These are phyloP conservation scores for Sclerodermus sp. DNA, from an alignment of 2,888 invertebrate genomes.

Conservation along the genomic window DNA sequence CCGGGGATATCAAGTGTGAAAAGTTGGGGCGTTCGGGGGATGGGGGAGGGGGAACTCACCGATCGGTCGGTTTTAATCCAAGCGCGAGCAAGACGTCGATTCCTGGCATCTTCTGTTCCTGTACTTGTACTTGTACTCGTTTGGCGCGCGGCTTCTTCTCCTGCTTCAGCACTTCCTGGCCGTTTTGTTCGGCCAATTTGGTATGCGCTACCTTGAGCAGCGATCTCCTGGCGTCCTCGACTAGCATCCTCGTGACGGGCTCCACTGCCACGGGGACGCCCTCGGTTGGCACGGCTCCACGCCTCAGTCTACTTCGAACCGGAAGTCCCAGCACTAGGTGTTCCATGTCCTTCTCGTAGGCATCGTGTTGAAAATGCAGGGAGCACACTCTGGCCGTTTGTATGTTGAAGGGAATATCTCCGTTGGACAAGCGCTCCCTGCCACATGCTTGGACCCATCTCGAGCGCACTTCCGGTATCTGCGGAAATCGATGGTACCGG, in stretches of 20 bases:
- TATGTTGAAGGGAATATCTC: slow-evolving; percentile 59
- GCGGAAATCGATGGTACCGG: slow-evolving; percentile 64
- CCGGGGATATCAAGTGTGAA: neutral
- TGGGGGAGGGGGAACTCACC: slow-evolving; percentile 41
- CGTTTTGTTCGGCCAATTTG: too few species aligned
- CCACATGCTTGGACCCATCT: slow-evolving; percentile 63
- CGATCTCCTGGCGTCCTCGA: slow-evolving; percentile 48
- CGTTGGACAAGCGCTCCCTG: slow-evolving; percentile 56
- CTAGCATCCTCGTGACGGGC: slow-evolving; percentile 54
- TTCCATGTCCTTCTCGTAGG: slow-evolving; percentile 63
- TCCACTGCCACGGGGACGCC: slow-evolving; percentile 54
- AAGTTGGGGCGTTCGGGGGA: neutral
- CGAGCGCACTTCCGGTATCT: slow-evolving; percentile 60
- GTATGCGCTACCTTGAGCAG: slow-evolving; percentile 49
- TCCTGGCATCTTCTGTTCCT: slow-evolving; percentile 44
- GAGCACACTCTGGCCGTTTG: slow-evolving; percentile 63
- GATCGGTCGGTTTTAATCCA: slow-evolving; percentile 60
- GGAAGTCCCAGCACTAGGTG: slow-evolving; percentile 62
- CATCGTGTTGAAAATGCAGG: slow-evolving; percentile 60
- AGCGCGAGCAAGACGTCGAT: slow-evolving; percentile 63
- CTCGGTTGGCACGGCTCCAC: slow-evolving; percentile 60
- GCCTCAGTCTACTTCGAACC: slow-evolving; percentile 60
- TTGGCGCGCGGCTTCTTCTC: neutral
- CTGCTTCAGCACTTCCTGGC: slow-evolving; percentile 21
- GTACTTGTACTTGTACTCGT: too few species aligned